These are phyloP conservation scores for Drosophila dives DNA, from an alignment of 2,888 invertebrate genomes.

Conservation along the genomic window DNA sequence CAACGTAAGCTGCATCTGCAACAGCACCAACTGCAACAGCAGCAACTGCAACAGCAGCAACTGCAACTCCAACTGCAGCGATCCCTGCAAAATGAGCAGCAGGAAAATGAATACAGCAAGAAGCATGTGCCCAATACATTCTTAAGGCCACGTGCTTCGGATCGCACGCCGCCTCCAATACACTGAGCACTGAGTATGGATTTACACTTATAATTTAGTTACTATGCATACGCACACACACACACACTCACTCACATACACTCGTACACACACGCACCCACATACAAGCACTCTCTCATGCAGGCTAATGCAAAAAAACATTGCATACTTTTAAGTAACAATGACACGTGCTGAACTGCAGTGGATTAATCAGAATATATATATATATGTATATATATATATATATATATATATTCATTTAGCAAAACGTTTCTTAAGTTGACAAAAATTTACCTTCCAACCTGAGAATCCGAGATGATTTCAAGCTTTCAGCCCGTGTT, in stretches of 20 bases:
- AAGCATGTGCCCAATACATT: constrained; percentile 84
- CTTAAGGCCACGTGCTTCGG: constrained; percentile 80
- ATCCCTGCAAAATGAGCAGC: constrained; percentile 64
- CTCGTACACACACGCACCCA: constrained; percentile 17
- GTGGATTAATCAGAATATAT: constrained; percentile 1
- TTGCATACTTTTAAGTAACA: constrained; percentile 62
- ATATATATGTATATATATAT: not conserved
- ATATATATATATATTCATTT: not conserved
- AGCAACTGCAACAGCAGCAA: constrained; percentile 34
- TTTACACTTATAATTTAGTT: constrained; percentile 63
- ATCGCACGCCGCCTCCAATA: constrained; percentile 85
- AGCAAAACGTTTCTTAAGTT: not conserved
- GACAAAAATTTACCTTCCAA: not conserved
- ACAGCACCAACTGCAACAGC: too few relatives aligned
- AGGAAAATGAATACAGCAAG: constrained; percentile 80
- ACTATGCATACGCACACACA: constrained; percentile 38
- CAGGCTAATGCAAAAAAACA: constrained; percentile 33
- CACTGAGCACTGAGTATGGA: constrained; percentile 66
- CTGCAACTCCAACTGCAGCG: constrained; percentile 63
- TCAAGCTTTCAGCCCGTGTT: constrained; percentile 11
- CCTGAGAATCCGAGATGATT: not conserved
- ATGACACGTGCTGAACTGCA: constrained; percentile 13
- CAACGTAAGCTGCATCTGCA: constrained; percentile 32
- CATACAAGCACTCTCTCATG: constrained; percentile 28
- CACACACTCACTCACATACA: constrained; percentile 13